Conservation (phyloP, 2,797 vertebrate genomes). For the Channa striata region DNA sequence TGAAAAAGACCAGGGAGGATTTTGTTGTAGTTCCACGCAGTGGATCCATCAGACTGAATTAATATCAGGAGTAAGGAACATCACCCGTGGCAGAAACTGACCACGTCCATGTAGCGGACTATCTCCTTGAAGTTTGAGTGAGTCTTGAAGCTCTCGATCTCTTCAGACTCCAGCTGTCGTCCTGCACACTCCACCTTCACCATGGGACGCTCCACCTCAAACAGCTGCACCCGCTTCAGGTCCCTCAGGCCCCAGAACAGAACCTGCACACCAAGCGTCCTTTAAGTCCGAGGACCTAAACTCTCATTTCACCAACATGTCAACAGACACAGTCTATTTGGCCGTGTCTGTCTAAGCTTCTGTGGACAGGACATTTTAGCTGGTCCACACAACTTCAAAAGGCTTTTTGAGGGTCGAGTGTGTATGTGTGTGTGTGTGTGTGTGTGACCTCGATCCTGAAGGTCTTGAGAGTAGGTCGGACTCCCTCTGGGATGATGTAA, state of each 20-base stretch:
- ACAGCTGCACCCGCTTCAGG: conserved; percentile 92
- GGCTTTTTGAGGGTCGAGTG: too few relatives aligned
- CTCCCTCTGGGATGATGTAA: conserved; percentile 89
- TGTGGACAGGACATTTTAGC: too few relatives aligned
- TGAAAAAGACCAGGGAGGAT: neutral
- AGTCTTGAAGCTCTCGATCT: conserved; percentile 86
- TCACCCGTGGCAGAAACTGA: conserved; percentile 72
- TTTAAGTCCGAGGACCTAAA: neutral
- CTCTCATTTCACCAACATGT: neutral
- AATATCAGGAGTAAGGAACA: neutral
- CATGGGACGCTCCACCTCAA: conserved; percentile 92
- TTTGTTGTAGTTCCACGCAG: neutral
- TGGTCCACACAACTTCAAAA: too few relatives aligned
- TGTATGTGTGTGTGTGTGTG: neutral
- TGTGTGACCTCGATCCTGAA: conserved; percentile 92
- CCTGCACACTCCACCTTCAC: conserved; percentile 93
- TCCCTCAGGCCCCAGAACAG: conserved; percentile 95
- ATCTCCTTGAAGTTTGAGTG: conserved; percentile 92
- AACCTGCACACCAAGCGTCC: conserved; percentile 79
- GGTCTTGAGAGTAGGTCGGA: conserved; percentile 89
- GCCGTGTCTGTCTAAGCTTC: too few relatives aligned
- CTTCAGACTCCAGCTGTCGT: conserved; percentile 90
- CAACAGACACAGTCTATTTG: too few relatives aligned
- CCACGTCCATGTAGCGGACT: conserved; percentile 91
- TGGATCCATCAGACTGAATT: neutral